Percentiles rank a stretch among this genome's conserved stretches.
These are phyloP conservation scores for Riparia riparia DNA, from an alignment of 2,113 vertebrate genomes.

Conservation along the genomic window DNA sequence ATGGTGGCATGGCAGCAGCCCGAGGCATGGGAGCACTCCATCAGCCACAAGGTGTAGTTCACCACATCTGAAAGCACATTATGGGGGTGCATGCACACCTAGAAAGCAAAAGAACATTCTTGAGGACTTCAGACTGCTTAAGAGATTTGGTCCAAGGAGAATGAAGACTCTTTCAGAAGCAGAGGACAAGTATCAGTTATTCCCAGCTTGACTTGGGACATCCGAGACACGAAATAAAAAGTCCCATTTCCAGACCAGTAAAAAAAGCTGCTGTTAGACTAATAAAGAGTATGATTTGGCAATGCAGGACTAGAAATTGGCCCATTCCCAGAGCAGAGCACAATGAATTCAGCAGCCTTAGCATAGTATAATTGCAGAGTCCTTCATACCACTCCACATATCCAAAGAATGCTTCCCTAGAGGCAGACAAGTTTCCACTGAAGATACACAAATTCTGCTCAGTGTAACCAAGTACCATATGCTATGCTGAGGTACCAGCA, in stretches of 20 bases:
- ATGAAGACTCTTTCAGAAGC: not conserved
- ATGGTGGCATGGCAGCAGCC: slow-evolving; percentile 99
- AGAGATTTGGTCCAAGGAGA: not conserved
- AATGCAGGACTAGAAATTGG: not conserved
- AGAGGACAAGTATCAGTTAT: not conserved
- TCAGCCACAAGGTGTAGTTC: slow-evolving; percentile 95
- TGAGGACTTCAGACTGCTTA: not conserved
- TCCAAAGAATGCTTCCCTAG: rapidly evolving
- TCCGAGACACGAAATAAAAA: not conserved
- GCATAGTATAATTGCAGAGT: not conserved
- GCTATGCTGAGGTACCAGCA: not conserved
- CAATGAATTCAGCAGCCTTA: not conserved
- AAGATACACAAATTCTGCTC: not conserved
- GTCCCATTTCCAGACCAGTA: not conserved
- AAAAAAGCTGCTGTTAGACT: not conserved
- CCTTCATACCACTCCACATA: not conserved
- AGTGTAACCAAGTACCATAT: not conserved
- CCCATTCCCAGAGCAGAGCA: not conserved
- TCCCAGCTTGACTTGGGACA: not conserved
- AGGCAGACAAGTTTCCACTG: not conserved
- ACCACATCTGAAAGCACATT: slow-evolving; percentile 94
- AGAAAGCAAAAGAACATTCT: slow-evolving; percentile 26
- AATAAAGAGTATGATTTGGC: not conserved
- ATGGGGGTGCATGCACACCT: slow-evolving; percentile 97
- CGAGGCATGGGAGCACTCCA: slow-evolving; percentile 98